Base-by-base conservation (phyloP, 2,113 vertebrate genomes). In the Odocoileus virginianus region DNA sequence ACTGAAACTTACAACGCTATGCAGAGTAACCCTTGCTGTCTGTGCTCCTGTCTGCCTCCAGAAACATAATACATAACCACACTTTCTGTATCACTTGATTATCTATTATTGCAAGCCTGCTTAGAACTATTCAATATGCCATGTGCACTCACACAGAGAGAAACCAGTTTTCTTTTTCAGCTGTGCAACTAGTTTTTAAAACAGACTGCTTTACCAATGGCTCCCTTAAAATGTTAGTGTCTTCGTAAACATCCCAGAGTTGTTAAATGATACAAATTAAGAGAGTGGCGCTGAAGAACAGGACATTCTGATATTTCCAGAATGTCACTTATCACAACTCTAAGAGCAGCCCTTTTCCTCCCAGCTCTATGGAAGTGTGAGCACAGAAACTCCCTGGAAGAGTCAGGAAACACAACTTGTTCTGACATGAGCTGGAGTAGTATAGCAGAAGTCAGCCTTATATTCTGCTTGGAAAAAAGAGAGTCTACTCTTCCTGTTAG, bases 161-260 rank as follows among this genome's bases (percentile, higher is more conserved):
- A 87, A 95, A 16, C 36, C 33, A 45, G 78, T 67, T 87, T 92
- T 93, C 79, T 93, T 86, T 50, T 89, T 97, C 92, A 96, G 92
- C 89, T 91, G 91, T 7, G 57, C 43, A 43, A 95, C 83, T 96
- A 93, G 97, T 98, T 98, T 97, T 97, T 94, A 93, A 97, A 95
- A 97, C 27, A 94, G 94, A 93, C 43, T 61, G 50, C 67, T 93
- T 96, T 57, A 94, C 87, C 89, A 87, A 60, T 58, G 83, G 64
- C 95, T 97, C 67, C 89, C 40, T 91, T 93, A 76, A 97, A 97
- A 97, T 97, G 97, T 97, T 97, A 98, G 96, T 19, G 94, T 40
- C 71, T 95, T 89, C 86, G 64, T 84, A 94, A 61, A 87, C 81
- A 92, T 87, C n/a, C 76, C 90, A 57, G 81, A 88, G 85, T 88